These are phyloP conservation scores for Drosophila mercatorum DNA, from an alignment of 2,888 invertebrate species.

Conservation along the genomic window DNA sequence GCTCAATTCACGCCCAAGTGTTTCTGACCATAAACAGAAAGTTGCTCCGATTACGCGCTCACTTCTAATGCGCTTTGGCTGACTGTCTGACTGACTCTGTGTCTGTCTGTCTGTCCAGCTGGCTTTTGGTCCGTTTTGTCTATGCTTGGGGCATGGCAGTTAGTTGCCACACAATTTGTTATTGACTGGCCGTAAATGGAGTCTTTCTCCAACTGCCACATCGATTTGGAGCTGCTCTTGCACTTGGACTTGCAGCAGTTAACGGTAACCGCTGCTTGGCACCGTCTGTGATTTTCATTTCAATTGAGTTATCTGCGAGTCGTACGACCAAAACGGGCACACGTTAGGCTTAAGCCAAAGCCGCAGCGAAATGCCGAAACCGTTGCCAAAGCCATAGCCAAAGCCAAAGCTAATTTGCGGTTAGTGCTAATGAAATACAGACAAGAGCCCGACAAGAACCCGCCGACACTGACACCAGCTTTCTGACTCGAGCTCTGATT, in stretches of 20 bases:
- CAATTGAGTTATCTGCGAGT: slow-evolving; percentile 74
- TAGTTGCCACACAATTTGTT: slow-evolving; percentile 62
- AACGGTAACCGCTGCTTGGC: slow-evolving; percentile 51
- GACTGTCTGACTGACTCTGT: slow-evolving; percentile 12
- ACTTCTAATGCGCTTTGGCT: slow-evolving; percentile 62
- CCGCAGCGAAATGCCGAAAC: slow-evolving; percentile 13
- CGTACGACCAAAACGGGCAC: slow-evolving; percentile 47
- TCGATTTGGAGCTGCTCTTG: slow-evolving; percentile 29
- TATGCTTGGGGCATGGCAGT: slow-evolving; percentile 50
- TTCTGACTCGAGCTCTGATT: slow-evolving; percentile 20
- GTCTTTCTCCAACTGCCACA: slow-evolving; percentile 20
- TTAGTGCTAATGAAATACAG: slow-evolving; percentile 68
- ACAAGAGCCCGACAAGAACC: slow-evolving; percentile 29
- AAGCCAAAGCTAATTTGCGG: slow-evolving; percentile 65
- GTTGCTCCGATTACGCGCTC: slow-evolving; percentile 64
- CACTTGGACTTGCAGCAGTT: slow-evolving; percentile 38
- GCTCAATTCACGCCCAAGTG: slow-evolving; percentile 81
- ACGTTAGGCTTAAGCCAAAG: slow-evolving; percentile 28
- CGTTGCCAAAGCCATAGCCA: slow-evolving; percentile 10
- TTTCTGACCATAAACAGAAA: slow-evolving; percentile 74
- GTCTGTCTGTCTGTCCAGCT: slow-evolving; percentile 20
- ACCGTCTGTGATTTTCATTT: slow-evolving; percentile 71
- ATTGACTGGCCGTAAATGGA: slow-evolving; percentile 59
- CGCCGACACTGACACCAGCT: slow-evolving; percentile 23
- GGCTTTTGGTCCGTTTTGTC: slow-evolving; percentile 3